Percentiles rank a stretch among this genome's conserved stretches.
phyloP scores from a whole-genome alignment of 2,797 vertebrate species.

The Anableps anableps region DNA sequence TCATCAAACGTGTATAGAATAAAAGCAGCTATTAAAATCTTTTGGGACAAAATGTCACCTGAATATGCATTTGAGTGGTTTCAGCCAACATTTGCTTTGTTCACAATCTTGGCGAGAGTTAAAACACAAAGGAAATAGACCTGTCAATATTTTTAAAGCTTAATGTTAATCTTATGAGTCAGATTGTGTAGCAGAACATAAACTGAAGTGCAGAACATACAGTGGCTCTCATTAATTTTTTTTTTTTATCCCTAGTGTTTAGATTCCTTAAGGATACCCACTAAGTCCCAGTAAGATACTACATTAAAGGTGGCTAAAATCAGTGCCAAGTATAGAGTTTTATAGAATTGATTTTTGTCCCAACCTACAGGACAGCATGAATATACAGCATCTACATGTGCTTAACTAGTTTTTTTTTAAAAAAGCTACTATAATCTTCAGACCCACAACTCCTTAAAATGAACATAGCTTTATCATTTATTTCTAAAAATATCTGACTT shows the following conservation, averaged over 20 bases:
- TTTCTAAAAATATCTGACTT: neutral
- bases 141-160: neutral
- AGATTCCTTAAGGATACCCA: neutral
- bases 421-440: neutral
- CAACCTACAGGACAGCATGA: neutral
- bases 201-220: neutral
- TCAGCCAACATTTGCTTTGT: slow-evolving; percentile 12
- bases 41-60: slow-evolving; percentile 35
- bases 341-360: too few species aligned
- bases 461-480: neutral
- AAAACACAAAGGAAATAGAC: neutral
- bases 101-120: neutral
- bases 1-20: slow-evolving; percentile 46
- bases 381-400: neutral
- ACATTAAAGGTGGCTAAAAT: neutral
- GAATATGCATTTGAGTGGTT: slow-evolving; percentile 33
- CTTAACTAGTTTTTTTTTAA: too few species aligned
- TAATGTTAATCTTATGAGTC: neutral
- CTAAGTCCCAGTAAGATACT: neutral
- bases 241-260: neutral
- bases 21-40: slow-evolving; percentile 49
- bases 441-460: neutral
- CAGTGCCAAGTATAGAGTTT: neutral
- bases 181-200: neutral
- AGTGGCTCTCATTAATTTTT: neutral